Evolutionary conservation across 2,888 invertebrate species (phyloP).

Genomic region (Drosophila testacea): DNA sequence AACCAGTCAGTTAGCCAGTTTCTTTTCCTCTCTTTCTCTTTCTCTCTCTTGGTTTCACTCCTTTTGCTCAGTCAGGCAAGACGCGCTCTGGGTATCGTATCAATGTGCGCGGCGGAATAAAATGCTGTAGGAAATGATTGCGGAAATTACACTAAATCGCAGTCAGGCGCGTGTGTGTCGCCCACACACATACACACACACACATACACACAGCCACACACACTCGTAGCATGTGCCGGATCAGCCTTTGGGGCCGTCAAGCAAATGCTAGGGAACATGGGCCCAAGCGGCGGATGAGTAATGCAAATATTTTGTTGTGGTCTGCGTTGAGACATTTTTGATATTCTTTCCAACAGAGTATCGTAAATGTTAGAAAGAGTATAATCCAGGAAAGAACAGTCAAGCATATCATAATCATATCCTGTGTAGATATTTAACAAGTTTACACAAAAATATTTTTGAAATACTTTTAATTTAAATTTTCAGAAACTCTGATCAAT

Average conservation of each 20-base stretch:
- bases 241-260: slow-evolving; percentile 29
- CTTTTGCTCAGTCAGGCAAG: slow-evolving; percentile 2
- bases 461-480: background rate
- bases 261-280: slow-evolving; percentile 30
- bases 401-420: background rate
- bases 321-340: slow-evolving; percentile 34
- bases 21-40: background rate
- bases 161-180: slow-evolving; percentile 57
- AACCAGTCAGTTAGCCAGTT: slow-evolving; percentile 39
- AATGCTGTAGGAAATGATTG: slow-evolving; percentile 77
- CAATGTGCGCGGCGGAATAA: slow-evolving; percentile 65
- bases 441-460: background rate
- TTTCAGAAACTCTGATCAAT: too few relatives aligned
- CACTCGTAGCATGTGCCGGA: slow-evolving; percentile 5
- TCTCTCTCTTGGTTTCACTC: background rate
- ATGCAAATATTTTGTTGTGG: slow-evolving; percentile 65
- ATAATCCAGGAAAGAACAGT: background rate
- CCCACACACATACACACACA: slow-evolving; percentile 18
- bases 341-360: slow-evolving; percentile 31
- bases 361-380: slow-evolving; percentile 31
- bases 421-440: background rate
- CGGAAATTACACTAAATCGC: slow-evolving; percentile 78
- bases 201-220: slow-evolving; percentile 7
- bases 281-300: slow-evolving; percentile 58
- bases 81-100: slow-evolving; percentile 39